Base-by-base conservation (phyloP, 2,888 invertebrate species). In the Cheilosia urbana region DNA sequence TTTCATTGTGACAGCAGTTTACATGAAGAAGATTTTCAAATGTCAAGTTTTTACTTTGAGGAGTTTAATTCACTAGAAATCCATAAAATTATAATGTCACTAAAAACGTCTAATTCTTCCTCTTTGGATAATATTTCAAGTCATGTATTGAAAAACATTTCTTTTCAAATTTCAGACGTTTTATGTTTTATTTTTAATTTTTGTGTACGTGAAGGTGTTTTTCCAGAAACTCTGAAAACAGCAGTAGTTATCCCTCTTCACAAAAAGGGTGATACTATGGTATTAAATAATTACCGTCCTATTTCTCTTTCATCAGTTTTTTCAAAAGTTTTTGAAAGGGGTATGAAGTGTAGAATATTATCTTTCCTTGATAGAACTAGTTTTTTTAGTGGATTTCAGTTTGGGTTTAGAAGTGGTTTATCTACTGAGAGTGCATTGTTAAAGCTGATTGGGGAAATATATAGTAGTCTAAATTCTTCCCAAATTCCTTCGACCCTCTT, bases 11-110 rank as follows among this genome's bases (percentile, higher is more conserved):
- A 30, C n/a, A 24, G 27, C 55, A 55, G 15, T 27, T 27, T 27
- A 27, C 27, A 27, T 4, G 27, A n/a, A n/a, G n/a, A n/a, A n/a
- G n/a, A n/a, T n/a, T n/a, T n/a, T n/a, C n/a, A n/a, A n/a, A n/a
- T n/a, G 3, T 27, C 27, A 27, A 62, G 51, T 11, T 62, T 72
- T 45, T 72, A 37, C 49, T 69, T 69, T 47, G 21, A 57, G 30
- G 13, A 19, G 9, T 68, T 68, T 27, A 68, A 42, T 6, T 13
- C 57, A 40, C 2, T 30, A n/a, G 58, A 76, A 66, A 51, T 66
- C 9, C 27, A 66, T 42, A 76, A 76, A 42, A 65, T 75, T 27
- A 75, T 57, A 40, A n/a, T 17, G 13, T 58, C 65, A 15, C 75
- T 65, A 6, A 65, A 75, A 58, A 65, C 45, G 4, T 57, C 40